phyloP scores from a whole-genome alignment of 2,888 invertebrate genomes.

The Trimorus sp. region DNA sequence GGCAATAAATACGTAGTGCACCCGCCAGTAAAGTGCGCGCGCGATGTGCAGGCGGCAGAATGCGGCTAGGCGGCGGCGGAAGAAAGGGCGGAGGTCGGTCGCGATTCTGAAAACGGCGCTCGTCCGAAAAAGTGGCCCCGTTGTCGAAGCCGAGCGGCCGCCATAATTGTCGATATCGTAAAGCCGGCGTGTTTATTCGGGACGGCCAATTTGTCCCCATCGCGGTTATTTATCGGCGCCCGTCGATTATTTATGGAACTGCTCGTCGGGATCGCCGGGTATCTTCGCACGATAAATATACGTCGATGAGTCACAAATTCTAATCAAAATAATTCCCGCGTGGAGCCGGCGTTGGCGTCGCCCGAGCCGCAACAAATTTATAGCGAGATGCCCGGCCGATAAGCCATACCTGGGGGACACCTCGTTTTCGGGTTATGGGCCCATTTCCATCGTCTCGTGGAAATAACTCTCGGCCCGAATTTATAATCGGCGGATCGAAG shows the following conservation, averaged over 20 bases:
- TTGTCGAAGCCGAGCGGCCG: not conserved
- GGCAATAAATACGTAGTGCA: conserved; percentile 80
- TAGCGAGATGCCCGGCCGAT: conserved; percentile 57
- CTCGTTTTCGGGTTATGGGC: conserved; percentile 79
- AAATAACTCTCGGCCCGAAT: conserved; percentile 71
- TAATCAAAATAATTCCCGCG: conserved; percentile 77
- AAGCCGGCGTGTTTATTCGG: conserved; percentile 37
- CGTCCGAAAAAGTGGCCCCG: no score
- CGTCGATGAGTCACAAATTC: conserved; percentile 78
- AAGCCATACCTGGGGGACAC: conserved; percentile 80
- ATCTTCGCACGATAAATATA: conserved; percentile 70
- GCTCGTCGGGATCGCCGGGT: conserved; percentile 22
- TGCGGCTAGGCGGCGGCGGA: conserved; percentile 78
- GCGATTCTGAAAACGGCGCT: conserved; percentile 17
- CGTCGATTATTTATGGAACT: conserved; percentile 45
- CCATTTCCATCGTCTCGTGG: conserved; percentile 69
- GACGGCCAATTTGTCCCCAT: conserved; percentile 52
- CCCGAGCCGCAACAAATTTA: conserved; percentile 50
- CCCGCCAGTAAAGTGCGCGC: conserved; percentile 78
- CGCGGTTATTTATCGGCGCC: conserved; percentile 48
- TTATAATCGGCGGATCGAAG: conserved; percentile 34
- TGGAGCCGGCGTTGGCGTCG: conserved; percentile 55
- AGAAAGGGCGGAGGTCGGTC: conserved; percentile 62
- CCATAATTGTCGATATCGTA: conserved; percentile 58
- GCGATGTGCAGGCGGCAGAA: conserved; percentile 77